These are phyloP conservation scores for Tachypleus tridentatus DNA, from an alignment of 1,140 invertebrate genomes.

Conservation along the genomic window DNA sequence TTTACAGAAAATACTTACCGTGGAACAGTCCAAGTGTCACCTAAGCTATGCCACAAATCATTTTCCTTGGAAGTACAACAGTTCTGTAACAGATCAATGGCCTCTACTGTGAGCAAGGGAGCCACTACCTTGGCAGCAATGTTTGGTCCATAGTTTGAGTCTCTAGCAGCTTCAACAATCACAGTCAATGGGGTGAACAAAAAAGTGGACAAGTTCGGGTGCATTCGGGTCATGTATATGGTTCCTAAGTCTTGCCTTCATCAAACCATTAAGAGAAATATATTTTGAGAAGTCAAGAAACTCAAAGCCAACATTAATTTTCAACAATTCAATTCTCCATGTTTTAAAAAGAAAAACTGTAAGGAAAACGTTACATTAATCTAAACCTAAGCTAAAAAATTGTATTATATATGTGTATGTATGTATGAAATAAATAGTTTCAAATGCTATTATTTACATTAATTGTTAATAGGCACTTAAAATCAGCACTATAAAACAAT, in stretches of 20 bases:
- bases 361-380: neutral
- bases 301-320: too few species aligned
- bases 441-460: too few species aligned
- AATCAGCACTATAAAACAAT: too few species aligned
- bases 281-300: too few species aligned
- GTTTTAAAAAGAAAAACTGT: conserved; percentile 14
- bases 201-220: conserved; percentile 95
- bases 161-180: conserved; percentile 88
- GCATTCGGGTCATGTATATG: conserved; percentile 99
- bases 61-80: conserved; percentile 97
- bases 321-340: neutral
- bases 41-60: conserved; percentile 93
- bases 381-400: too few species aligned
- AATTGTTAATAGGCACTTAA: too few species aligned
- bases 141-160: conserved; percentile 42
- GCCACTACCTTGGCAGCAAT: conserved; percentile 72
- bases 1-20: conserved; percentile 37
- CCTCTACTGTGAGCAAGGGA: conserved; percentile 83
- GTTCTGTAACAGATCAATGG: conserved; percentile 87
- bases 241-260: conserved; percentile 76
- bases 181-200: conserved; percentile 92
- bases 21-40: conserved; percentile 80
- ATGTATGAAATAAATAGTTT: too few species aligned
- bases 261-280: too few species aligned
- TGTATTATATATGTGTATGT: too few species aligned